Evolutionary conservation across 2,888 invertebrate species (phyloP), one percentile per base, ranked within the genome.

Genomic region (Parnassius glacialis): DNA sequence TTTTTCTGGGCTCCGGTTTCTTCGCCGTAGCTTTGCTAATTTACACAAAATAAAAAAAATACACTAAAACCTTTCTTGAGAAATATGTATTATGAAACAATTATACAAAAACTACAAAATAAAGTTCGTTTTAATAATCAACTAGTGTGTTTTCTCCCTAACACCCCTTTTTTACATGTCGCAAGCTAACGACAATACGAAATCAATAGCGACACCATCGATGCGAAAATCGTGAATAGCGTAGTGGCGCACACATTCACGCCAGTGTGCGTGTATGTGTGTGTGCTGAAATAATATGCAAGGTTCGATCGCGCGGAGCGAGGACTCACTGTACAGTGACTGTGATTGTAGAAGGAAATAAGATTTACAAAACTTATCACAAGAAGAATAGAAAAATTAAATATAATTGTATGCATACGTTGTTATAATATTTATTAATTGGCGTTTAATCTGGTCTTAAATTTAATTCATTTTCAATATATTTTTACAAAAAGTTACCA

Each of bases 181-280:
- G 84, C 87, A 74, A 79, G 81, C 89, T 88, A 90, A 90, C 91
- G 90, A 90, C 90, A 90, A 90, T 90, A 88, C 87, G 87, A 88
- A 91, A 91, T 91, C 90, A 91, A 91, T 90, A 91, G 90, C 75
- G 83, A 89, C 90, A 90, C 90, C 90, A 89, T 90, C 87, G 90
- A 90, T 89, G 90, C 89, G 89, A 90, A 90, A 87, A 85, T 87
- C 85, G 89, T 85, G 87, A 87, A 87, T 87, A 87, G 84, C 81
- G 79, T 83, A 68, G 78, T 78, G 79, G 72, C 80, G 79, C 80
- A 81, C 81, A 81, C 74, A 72, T 70, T 67, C 64, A 65, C 65
- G 53, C 7, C 34, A 7, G 16, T 20, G 57, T 47, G 13, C n/a
- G 60, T 59, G 62, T 67, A 70, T 66, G 65, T 73, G 78, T 76